Evolutionary conservation across 2,888 invertebrate genomes (phyloP), one percentile per base, ranked within the genome.

Genomic region (Drosophila vallismaia): DNA sequence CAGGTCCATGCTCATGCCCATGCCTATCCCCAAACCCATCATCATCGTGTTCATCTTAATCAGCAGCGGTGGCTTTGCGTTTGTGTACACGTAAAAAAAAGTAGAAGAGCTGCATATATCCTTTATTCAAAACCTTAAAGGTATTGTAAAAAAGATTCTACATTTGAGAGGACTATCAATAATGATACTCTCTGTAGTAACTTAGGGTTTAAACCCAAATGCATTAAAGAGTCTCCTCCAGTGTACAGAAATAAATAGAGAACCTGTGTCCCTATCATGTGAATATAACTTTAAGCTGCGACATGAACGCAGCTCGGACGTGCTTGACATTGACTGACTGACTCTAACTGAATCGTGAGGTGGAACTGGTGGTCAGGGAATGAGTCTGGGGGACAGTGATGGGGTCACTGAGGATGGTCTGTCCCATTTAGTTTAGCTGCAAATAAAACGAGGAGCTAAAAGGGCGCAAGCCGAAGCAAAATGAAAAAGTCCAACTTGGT

Each of bases 251-350:
- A 28, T 57, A 52, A 9, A 10, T 8, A 45, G 5, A 14, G 40
- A 58, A 50, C 55, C 49, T 53, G 45, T 53, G 50, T 44, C 36
- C 46, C 56, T 54, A 54, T 58, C 63, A 69, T 86, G 85, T 74
- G 81, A 72, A 81, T 85, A 87, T 87, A 87, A 73, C 79, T 85
- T 82, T 85, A 87, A 82, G 87, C 83, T 79, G 71, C 83, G 86
- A 79, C 80, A 86, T 68, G 72, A 57, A 55, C 53, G 71, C 67
- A 67, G 19, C 74, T 54, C 68, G 82, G 79, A 83, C 88, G 88
- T 83, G 88, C 76, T 71, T 85, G 86, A 87, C 88, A 85, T 85
- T 83, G 86, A 83, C 74, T 74, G 77, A 45, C 56, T 62, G 74
- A 60, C 71, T 68, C 74, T 71, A 80, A 45, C 56, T 62, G 74